phyloP scores from a whole-genome alignment of 2,113 vertebrate species.

The Felis catus region F.catus_Fca126_mat1.0 CM031420.1:13822501-13823000 shows the following conservation, averaged over 20 bases:
- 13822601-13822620: background rate
- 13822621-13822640: background rate
- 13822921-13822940: background rate
- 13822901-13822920: background rate
- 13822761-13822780: background rate
- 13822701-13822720: background rate
- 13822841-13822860: background rate
- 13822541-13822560: background rate
- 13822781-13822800: accelerated
- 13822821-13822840: background rate
- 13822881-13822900: background rate
- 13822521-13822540: too few species aligned
- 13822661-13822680: accelerated
- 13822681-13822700: background rate
- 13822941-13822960: background rate
- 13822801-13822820: background rate
- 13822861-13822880: background rate
- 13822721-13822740: background rate
- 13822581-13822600: accelerated
- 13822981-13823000: background rate
- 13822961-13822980: background rate
- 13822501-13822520: background rate
- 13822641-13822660: background rate
- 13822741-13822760: accelerated
- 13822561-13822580: background rate